These are phyloP conservation scores for Bubo bubo DNA, from an alignment of 2,113 vertebrate genomes.

Conservation along the genomic window DNA sequence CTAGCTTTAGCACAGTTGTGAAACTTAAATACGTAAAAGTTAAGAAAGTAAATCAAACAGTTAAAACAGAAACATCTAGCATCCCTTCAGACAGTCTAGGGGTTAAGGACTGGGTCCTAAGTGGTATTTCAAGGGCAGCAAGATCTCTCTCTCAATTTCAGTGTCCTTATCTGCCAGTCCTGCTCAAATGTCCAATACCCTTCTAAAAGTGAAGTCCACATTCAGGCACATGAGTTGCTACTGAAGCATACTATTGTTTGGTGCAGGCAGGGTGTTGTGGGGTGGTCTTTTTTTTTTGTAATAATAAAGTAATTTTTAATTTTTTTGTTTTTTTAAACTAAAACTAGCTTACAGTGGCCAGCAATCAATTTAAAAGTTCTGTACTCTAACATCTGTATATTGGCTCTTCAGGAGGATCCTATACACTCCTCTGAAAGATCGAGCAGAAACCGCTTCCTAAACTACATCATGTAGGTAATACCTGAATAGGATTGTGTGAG, in stretches of 20 bases:
- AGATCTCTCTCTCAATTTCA: neutral
- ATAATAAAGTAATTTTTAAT: no score
- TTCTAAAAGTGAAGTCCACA: neutral
- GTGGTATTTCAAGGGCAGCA: neutral
- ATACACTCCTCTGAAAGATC: neutral
- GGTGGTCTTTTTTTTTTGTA: neutral
- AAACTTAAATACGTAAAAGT: neutral
- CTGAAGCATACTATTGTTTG: neutral
- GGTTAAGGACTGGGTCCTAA: neutral
- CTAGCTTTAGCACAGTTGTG: neutral
- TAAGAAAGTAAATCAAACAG: neutral
- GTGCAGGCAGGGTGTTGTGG: neutral
- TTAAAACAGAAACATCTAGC: neutral
- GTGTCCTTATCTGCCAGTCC: neutral
- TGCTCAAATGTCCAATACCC: neutral
- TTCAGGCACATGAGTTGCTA: neutral
- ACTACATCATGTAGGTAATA: neutral
- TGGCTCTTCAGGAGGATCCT: neutral
- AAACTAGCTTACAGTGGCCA: neutral
- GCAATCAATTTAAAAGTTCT: neutral
- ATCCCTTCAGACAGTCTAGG: neutral
- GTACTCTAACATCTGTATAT: neutral
- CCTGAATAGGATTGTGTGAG: neutral
- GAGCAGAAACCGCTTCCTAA: neutral
- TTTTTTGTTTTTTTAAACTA: neutral